These are phyloP conservation scores for Gymnarchus niloticus DNA, from an alignment of 2,113 vertebrate species.

Conservation along the genomic window DNA sequence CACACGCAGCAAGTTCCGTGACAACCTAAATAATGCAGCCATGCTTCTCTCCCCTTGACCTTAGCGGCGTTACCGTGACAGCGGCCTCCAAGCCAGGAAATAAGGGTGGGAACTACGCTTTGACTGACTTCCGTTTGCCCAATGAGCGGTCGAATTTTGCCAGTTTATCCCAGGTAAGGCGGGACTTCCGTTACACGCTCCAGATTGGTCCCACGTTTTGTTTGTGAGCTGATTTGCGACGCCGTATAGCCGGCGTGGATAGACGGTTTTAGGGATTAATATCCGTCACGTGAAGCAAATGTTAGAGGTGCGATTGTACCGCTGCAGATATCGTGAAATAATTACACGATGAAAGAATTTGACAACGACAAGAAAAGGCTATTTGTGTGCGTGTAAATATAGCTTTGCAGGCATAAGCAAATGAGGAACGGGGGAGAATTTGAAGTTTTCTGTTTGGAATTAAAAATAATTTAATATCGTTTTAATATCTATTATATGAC, in stretches of 20 bases:
- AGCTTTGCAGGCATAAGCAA: not conserved
- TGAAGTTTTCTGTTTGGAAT: not conserved
- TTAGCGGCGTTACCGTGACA: constrained; percentile 44
- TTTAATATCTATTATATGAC: too few relatives aligned
- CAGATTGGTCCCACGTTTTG: not conserved
- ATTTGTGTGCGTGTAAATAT: not conserved
- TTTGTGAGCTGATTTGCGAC: not conserved
- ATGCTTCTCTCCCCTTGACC: constrained; percentile 58
- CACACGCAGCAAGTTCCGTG: constrained; percentile 52
- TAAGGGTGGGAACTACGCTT: not conserved
- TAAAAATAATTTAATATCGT: not conserved
- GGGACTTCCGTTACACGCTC: constrained; percentile 38
- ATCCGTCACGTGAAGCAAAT: not conserved
- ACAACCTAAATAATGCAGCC: constrained; percentile 63
- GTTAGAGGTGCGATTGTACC: not conserved
- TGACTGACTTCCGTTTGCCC: constrained; percentile 38
- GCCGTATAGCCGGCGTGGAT: not conserved
- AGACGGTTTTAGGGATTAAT: not conserved
- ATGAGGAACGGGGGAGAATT: not conserved
- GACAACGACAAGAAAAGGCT: not conserved
- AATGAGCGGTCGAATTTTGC: constrained; percentile 28
- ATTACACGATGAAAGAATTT: not conserved
- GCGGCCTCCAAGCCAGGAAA: constrained; percentile 48
- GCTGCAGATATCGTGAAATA: not conserved
- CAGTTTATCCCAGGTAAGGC: constrained; percentile 42